These are phyloP conservation scores for Diadophis punctatus DNA, from an alignment of 2,113 vertebrate genomes.

Conservation along the genomic window DNA sequence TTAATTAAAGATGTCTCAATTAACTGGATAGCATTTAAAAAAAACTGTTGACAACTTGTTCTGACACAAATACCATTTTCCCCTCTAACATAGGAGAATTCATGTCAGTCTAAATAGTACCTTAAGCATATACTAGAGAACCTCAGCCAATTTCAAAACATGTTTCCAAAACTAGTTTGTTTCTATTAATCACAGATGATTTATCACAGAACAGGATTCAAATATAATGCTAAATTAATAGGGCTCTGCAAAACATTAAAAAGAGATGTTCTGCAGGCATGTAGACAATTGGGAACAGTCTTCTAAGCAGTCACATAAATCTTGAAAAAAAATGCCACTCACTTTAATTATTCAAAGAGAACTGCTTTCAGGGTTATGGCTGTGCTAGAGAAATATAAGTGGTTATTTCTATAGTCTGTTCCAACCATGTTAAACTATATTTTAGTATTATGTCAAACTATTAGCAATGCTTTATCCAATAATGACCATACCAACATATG, in stretches of 20 bases:
- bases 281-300: neutral
- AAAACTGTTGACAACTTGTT: neutral
- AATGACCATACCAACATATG: neutral
- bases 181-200: neutral
- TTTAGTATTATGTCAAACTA: neutral
- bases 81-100: neutral
- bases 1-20: neutral
- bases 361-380: neutral
- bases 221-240: neutral
- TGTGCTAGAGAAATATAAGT: neutral
- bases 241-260: neutral
- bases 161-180: neutral
- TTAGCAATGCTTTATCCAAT: neutral
- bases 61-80: neutral
- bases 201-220: neutral
- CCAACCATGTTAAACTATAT: neutral
- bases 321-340: neutral
- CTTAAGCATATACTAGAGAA: neutral
- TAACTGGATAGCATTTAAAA: neutral
- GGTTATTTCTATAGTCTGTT: neutral
- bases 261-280: neutral
- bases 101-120: neutral
- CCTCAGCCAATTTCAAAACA: neutral
- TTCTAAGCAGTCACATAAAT: neutral
- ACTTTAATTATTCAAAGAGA: neutral